Percentiles rank a stretch among this genome's conserved stretches.
Evolutionary conservation across 2,888 invertebrate genomes (phyloP).

Genomic region (Empis livida): DNA sequence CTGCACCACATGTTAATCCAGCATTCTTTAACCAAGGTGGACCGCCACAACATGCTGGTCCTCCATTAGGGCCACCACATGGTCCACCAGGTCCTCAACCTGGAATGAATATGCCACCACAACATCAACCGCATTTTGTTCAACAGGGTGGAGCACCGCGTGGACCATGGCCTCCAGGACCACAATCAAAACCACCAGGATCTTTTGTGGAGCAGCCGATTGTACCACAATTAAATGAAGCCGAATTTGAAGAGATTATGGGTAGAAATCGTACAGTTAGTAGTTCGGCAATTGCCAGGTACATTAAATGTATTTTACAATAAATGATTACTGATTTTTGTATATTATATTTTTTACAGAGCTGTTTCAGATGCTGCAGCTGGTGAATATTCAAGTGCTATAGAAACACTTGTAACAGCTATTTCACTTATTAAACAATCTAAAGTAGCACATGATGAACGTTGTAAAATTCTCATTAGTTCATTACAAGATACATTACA

Average conservation of each 20-base stretch:
- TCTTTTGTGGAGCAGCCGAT: conserved; percentile 35
- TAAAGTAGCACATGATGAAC: conserved; percentile 70
- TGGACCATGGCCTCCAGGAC: conserved; percentile 49
- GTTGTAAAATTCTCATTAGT: conserved; percentile 95
- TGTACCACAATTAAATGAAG: conserved; percentile 64
- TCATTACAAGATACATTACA: conserved; percentile 93
- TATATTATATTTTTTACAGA: conserved; percentile 30
- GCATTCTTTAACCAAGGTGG: conserved; percentile 79
- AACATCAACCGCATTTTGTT: conserved; percentile 52
- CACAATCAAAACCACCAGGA: conserved; percentile 31
- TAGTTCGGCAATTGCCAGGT: conserved; percentile 81
- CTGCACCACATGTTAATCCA: conserved; percentile 92
- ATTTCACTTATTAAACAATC: conserved; percentile 98
- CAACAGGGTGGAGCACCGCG: conserved; percentile 56
- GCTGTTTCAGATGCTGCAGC: conserved; percentile 97
- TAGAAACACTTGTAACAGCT: conserved; percentile 96
- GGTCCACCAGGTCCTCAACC: conserved; percentile 39
- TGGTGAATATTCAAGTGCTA: conserved; percentile 95
- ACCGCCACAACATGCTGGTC: conserved; percentile 39
- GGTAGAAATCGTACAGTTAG: conserved; percentile 93
- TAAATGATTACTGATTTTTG: background rate
- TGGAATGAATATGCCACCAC: conserved; percentile 35
- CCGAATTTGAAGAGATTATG: conserved; percentile 98
- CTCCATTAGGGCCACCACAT: conserved; percentile 41
- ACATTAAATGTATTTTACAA: conserved; percentile 2